Conservation (phyloP, 2,888 invertebrate species). For the Cataglyphis rosenhaueri region DNA sequence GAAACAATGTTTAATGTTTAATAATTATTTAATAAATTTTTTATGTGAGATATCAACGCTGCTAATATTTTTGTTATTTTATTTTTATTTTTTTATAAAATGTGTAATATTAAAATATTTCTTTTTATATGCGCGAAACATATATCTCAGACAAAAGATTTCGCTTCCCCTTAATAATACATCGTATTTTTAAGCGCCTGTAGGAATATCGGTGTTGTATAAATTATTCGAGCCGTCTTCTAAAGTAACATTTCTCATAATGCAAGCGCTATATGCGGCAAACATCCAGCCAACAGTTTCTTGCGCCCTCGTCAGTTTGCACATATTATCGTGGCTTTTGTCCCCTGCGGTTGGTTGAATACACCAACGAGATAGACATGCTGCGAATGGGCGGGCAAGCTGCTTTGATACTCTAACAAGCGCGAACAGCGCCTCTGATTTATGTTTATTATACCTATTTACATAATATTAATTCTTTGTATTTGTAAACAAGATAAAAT, state of each 20-base stretch:
- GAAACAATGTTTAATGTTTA: neutral
- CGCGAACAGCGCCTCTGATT: constrained; percentile 55
- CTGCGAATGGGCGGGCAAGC: constrained; percentile 60
- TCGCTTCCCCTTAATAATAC: neutral
- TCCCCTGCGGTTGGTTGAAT: constrained; percentile 62
- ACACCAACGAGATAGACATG: constrained; percentile 71
- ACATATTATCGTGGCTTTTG: constrained; percentile 69
- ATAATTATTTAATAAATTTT: constrained; percentile 27
- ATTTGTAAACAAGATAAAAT: constrained; percentile 42
- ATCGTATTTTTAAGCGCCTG: constrained; percentile 35
- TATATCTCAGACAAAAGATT: neutral
- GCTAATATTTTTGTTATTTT: neutral
- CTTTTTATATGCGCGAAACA: neutral
- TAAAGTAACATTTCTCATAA: constrained; percentile 62
- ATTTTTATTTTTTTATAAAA: neutral
- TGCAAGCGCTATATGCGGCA: constrained; percentile 52
- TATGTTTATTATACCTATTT: constrained; percentile 50
- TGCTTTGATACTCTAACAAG: constrained; percentile 65
- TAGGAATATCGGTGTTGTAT: constrained; percentile 51
- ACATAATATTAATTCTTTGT: constrained; percentile 50
- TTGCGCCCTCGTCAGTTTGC: constrained; percentile 64
- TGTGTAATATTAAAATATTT: neutral
- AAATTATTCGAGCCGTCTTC: constrained; percentile 35
- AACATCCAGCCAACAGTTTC: constrained; percentile 63
- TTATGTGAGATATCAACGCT: constrained; percentile 7